Conservation (phyloP, 2,888 invertebrate species). For the Cephus pygmeus region DNA sequence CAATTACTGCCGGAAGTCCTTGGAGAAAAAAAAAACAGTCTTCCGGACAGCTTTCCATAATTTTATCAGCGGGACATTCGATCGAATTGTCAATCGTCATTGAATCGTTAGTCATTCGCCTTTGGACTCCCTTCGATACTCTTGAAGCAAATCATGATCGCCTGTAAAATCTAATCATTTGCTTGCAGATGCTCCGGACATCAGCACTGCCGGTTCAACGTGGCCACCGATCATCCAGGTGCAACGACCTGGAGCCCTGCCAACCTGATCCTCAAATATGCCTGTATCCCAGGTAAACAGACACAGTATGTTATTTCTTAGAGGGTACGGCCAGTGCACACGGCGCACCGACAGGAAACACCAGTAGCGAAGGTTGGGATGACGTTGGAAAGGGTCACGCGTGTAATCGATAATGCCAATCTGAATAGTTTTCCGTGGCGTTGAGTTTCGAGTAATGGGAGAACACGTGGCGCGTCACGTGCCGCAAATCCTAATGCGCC, state of each 20-base stretch:
- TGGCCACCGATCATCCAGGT: constrained; percentile 75
- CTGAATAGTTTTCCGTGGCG: background rate
- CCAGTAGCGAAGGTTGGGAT: background rate
- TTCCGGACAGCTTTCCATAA: background rate
- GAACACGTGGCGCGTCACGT: constrained; percentile 6
- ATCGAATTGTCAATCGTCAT: background rate
- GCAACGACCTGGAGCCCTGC: constrained; percentile 75
- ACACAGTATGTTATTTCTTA: background rate
- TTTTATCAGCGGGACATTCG: background rate
- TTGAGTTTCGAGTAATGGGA: background rate
- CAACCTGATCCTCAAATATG: constrained; percentile 76
- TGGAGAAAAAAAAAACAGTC: background rate
- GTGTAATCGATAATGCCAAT: background rate
- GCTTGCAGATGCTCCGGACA: constrained; percentile 78
- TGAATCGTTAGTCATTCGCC: background rate
- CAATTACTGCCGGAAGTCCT: background rate
- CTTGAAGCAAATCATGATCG: background rate
- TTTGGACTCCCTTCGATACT: background rate
- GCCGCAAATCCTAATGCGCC: constrained; percentile 23
- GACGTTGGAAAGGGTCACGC: background rate
- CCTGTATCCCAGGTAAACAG: constrained; percentile 77
- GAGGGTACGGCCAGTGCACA: background rate
- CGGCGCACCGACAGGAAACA: background rate
- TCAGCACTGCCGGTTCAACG: constrained; percentile 79
- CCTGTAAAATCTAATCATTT: background rate